Percentiles rank a stretch among this genome's conserved stretches.
Evolutionary conservation across 2,113 vertebrate genomes (phyloP).

Genomic region (Ariopsis seemanni): DNA sequence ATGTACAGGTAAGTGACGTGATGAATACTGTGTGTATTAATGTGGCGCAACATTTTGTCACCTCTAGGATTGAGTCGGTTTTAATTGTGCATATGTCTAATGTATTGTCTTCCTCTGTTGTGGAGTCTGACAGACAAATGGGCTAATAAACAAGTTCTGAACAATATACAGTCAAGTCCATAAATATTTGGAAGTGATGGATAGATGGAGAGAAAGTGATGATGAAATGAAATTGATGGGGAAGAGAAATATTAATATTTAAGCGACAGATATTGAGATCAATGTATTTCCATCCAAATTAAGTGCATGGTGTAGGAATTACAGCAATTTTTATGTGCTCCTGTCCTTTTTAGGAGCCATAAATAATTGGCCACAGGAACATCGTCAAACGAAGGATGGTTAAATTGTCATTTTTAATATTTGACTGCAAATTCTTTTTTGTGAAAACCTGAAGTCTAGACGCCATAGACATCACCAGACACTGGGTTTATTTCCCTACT

Average conservation of each 20-base stretch:
- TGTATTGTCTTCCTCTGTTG: neutral
- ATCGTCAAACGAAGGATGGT: neutral
- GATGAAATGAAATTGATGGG: no score
- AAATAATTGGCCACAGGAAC: neutral
- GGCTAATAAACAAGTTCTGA: neutral
- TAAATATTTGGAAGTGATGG: no score
- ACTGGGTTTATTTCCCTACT: neutral
- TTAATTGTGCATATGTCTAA: neutral
- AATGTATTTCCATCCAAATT: neutral
- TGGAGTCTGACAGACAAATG: neutral
- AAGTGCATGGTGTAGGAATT: neutral
- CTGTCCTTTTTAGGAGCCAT: neutral
- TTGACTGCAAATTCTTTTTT: neutral
- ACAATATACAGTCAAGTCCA: neutral
- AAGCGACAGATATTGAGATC: no score
- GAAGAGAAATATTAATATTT: neutral
- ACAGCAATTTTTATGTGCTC: neutral
- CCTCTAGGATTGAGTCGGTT: neutral
- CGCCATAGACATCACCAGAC: neutral
- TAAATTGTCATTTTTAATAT: neutral
- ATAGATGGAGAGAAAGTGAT: no score
- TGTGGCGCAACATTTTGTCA: neutral
- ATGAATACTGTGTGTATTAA: neutral
- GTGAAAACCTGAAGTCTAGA: neutral
- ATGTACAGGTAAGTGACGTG: neutral